phyloP scores from a whole-genome alignment of 2,113 vertebrate species.

The Benitochromis conjunctus region DNA sequence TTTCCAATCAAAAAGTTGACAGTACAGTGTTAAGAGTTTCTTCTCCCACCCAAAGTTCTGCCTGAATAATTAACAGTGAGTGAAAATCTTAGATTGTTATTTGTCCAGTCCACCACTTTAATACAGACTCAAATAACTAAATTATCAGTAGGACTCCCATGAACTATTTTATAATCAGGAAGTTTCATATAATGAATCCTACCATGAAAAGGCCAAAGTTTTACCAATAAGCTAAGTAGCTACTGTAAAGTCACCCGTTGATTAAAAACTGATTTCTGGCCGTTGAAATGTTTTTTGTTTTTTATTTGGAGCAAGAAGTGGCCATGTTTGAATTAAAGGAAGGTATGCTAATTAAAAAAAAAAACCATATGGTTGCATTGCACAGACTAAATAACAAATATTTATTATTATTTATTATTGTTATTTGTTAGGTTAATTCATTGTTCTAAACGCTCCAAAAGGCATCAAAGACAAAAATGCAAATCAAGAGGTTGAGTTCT shows the following conservation, averaged over 20 bases:
- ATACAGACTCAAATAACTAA: background rate
- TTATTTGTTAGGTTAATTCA: background rate
- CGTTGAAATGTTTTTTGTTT: background rate
- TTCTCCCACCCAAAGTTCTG: background rate
- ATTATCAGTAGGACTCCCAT: background rate
- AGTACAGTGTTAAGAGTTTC: background rate
- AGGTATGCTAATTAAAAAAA: background rate
- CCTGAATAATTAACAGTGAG: background rate
- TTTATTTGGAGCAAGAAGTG: background rate
- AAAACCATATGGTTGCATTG: background rate
- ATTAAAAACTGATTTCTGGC: background rate
- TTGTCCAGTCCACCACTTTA: background rate
- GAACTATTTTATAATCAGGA: background rate
- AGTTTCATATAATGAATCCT: background rate
- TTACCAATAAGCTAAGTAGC: background rate
- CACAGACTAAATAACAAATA: background rate
- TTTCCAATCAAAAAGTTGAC: background rate
- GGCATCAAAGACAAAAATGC: background rate
- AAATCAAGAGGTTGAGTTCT: background rate
- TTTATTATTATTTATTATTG: background rate
- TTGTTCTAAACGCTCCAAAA: background rate
- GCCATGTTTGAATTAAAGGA: background rate
- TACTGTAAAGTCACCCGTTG: background rate
- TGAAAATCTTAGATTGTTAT: background rate
- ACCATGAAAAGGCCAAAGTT: background rate